These are phyloP conservation scores for Prinia subflava DNA, from an alignment of 2,113 vertebrate species.

Conservation along the genomic window DNA sequence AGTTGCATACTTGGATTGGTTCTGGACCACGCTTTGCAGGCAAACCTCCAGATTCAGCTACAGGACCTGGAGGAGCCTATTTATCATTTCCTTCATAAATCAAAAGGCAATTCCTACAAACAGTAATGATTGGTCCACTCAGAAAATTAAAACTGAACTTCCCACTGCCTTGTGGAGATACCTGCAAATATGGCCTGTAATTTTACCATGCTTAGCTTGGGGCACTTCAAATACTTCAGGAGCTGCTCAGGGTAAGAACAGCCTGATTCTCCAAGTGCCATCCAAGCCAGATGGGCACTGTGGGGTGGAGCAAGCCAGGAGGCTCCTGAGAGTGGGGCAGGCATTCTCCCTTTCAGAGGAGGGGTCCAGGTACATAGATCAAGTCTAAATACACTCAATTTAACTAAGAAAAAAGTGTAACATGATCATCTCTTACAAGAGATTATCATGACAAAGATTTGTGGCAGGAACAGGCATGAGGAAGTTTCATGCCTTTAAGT, in stretches of 20 bases:
- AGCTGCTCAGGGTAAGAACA: background rate
- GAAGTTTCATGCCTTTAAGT: background rate
- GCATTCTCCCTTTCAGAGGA: background rate
- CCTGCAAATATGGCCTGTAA: background rate
- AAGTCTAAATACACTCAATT: background rate
- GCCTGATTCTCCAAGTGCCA: background rate
- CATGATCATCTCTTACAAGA: background rate
- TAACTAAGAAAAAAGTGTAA: background rate
- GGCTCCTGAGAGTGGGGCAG: background rate
- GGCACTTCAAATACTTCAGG: background rate
- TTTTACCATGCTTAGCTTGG: background rate
- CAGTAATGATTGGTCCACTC: background rate
- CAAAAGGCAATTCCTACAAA: background rate
- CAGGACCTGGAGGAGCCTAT: background rate
- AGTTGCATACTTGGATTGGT: background rate
- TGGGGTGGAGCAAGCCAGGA: background rate
- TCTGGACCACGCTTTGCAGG: background rate
- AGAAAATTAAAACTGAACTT: background rate
- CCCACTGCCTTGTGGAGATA: background rate
- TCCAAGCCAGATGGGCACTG: background rate
- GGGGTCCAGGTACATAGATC: fast-evolving
- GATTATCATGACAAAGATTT: background rate
- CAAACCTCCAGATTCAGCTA: background rate
- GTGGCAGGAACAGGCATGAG: background rate
- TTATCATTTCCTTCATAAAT: background rate